Conservation (phyloP, 1,140 invertebrate species). For the Penaeus vannamei region DNA sequence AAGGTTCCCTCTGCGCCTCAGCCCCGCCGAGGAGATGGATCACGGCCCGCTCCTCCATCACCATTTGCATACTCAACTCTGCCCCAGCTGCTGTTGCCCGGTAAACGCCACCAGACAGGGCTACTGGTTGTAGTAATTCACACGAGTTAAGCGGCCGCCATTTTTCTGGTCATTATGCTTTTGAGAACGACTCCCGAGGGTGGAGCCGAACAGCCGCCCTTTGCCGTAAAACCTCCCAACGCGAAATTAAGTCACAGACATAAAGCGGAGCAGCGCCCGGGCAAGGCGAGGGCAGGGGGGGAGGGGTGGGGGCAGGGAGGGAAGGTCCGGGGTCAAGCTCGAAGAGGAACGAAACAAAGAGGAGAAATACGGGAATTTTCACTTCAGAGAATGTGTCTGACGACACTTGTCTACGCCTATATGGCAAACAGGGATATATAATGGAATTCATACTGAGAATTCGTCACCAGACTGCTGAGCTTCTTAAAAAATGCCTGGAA, state of each 20-base stretch:
- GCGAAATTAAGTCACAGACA: slow-evolving; percentile 41
- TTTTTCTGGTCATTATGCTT: slow-evolving; percentile 51
- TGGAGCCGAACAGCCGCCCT: background rate
- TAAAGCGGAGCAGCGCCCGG: slow-evolving; percentile 16
- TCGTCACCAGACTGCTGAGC: too few relatives aligned
- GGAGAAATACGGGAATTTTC: too few relatives aligned
- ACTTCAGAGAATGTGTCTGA: too few relatives aligned
- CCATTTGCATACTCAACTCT: slow-evolving; percentile 36
- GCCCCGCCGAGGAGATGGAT: background rate
- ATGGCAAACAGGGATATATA: too few relatives aligned
- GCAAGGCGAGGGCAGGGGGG: background rate
- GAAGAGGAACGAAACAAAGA: too few relatives aligned
- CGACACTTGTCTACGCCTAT: too few relatives aligned
- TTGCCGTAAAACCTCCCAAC: slow-evolving; percentile 36
- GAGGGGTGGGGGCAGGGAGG: background rate
- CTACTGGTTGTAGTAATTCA: slow-evolving; percentile 54
- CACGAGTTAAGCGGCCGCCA: slow-evolving; percentile 41
- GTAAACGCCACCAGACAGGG: slow-evolving; percentile 31
- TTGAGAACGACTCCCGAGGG: background rate
- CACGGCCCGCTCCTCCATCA: slow-evolving; percentile 36
- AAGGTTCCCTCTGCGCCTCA: background rate
- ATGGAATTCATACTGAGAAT: too few relatives aligned
- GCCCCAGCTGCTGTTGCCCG: background rate
- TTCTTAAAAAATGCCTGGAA: too few relatives aligned
- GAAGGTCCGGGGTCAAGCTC: too few relatives aligned